phyloP scores from a whole-genome alignment of 2,113 vertebrate species.

The Labrus mixtus region DNA sequence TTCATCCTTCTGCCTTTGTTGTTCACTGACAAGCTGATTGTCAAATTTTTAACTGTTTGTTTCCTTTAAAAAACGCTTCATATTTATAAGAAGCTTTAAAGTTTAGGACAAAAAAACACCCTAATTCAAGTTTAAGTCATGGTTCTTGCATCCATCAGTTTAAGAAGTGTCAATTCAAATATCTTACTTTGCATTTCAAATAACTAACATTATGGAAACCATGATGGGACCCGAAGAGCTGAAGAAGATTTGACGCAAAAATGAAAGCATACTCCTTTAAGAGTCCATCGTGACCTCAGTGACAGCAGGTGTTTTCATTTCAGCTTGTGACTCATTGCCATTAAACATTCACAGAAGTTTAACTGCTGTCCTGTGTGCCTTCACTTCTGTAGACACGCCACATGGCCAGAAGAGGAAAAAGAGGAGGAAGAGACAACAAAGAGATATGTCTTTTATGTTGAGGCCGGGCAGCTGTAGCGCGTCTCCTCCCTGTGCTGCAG shows the following conservation, averaged over 20 bases:
- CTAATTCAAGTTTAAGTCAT: too few relatives aligned
- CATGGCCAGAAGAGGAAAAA: background rate
- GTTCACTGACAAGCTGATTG: too few relatives aligned
- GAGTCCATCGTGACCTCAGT: background rate
- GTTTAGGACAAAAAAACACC: too few relatives aligned
- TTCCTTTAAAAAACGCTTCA: too few relatives aligned
- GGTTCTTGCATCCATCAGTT: too few relatives aligned
- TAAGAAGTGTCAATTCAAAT: too few relatives aligned
- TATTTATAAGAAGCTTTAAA: too few relatives aligned
- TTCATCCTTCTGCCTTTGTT: too few relatives aligned
- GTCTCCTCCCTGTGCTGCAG: background rate
- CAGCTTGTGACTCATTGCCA: background rate
- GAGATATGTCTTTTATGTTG: conserved; percentile 2
- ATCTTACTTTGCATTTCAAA: too few relatives aligned
- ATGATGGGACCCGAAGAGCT: background rate
- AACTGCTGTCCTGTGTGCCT: background rate
- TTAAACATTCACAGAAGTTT: conserved; percentile 1
- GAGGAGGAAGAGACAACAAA: background rate
- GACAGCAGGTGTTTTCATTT: conserved; percentile 3
- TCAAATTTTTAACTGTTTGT: too few relatives aligned
- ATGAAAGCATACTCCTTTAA: too few relatives aligned
- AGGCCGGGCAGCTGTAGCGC: conserved; percentile 3
- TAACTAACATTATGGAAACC: too few relatives aligned
- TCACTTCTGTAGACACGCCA: background rate
- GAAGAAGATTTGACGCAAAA: background rate